These are phyloP conservation scores for Channallabes apus DNA, from an alignment of 2,797 vertebrate species.

Conservation along the genomic window DNA sequence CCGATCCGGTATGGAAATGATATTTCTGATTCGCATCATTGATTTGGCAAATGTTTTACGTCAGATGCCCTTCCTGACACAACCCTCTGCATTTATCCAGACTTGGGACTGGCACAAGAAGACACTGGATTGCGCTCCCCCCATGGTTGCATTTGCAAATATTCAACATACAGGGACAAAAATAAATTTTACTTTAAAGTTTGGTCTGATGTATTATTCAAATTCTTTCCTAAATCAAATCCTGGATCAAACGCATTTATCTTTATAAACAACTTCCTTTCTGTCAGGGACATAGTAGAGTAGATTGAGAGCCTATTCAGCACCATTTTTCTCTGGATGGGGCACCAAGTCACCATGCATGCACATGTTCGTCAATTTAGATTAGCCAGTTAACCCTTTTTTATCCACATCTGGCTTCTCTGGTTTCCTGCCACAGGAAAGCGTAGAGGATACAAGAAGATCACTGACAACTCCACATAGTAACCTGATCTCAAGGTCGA, in stretches of 20 bases:
- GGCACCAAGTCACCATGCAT: not conserved
- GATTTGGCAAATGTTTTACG: too few relatives aligned
- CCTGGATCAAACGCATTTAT: not conserved
- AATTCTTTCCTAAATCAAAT: not conserved
- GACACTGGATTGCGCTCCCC: too few relatives aligned
- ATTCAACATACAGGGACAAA: not conserved
- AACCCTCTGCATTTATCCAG: too few relatives aligned
- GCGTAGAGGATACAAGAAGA: not conserved
- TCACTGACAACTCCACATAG: not conserved
- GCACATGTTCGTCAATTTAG: not conserved
- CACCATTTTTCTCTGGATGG: not conserved
- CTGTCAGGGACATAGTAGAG: not conserved
- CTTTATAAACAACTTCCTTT: not conserved
- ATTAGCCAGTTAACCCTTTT: not conserved
- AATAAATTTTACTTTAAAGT: not conserved
- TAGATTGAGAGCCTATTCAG: not conserved
- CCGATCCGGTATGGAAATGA: too few relatives aligned
- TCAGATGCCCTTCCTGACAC: too few relatives aligned
- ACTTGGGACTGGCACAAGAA: too few relatives aligned
- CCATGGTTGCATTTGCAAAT: too few relatives aligned
- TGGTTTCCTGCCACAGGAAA: not conserved
- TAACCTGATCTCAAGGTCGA: not conserved
- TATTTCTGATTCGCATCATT: too few relatives aligned
- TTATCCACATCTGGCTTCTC: not conserved
- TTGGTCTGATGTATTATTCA: not conserved